Base-by-base conservation (phyloP, 2,888 invertebrate species). In the Diabrotica balteata region DNA sequence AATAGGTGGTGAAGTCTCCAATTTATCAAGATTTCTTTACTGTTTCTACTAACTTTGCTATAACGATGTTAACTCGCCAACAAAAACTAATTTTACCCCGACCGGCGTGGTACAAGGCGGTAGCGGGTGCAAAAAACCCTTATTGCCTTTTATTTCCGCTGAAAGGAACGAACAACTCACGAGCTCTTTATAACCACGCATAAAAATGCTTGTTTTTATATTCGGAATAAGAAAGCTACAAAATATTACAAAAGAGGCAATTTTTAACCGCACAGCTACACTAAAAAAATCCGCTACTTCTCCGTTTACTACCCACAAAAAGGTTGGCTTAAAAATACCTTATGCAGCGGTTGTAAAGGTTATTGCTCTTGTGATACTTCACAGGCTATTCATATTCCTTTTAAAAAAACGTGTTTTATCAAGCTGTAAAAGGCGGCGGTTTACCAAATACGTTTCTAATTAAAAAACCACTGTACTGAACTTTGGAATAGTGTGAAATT, bases 11-110 rank as follows among this genome's bases (percentile, higher is more conserved):
- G 64, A 67, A 70, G 53, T 64, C 61, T 49, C 57, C 60, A 62
- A 70, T 70, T 67, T 61, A 67, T 67, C 64, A 70, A 67, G 61
- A 61, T 70, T 67, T 67, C 69, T 64, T 64, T 64, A 63, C 62
- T 59, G 67, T 67, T 70, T 45, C 63, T 64, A 59, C 58, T 64
- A 57, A 67, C 70, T 70, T 61, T 70, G 55, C 64, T 61, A 63
- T 70, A 69, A 69, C 63, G 59, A 69, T 59, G 57, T 65, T 65
- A 60, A 67, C 65, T 62, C 50, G 67, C 70, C 62, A 51, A 57
- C 70, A 61, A 45, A 61, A 70, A 65, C 67, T 64, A 62, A 65
- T 67, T 67, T 60, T 54, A 46, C 49, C 50, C 63, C 51, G 17
- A 17, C 32, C 32, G 32, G 32, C 32, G 32, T 32, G 32, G 32